Conservation (phyloP, 2,797 vertebrate species). For the Catharus ustulatus region DNA sequence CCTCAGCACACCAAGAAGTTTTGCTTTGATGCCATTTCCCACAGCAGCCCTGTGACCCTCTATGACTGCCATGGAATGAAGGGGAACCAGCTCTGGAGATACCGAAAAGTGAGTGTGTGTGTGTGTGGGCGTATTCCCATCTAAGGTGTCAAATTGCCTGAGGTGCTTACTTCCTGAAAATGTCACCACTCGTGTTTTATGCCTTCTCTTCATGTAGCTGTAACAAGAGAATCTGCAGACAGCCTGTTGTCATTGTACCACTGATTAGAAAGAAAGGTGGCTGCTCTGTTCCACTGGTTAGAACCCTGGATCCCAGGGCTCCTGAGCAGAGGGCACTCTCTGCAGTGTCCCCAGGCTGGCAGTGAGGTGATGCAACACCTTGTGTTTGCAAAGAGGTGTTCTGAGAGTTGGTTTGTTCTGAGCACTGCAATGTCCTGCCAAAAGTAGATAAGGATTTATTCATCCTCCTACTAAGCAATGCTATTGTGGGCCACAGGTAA, state of each 20-base stretch:
- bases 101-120: constrained; percentile 85
- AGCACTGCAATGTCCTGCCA: background rate
- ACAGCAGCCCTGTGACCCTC: constrained; percentile 91
- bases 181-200: background rate
- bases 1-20: constrained; percentile 94
- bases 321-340: background rate
- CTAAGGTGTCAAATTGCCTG: background rate
- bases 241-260: background rate
- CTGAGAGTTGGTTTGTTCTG: background rate
- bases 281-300: background rate
- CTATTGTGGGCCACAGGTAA: background rate
- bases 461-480: background rate
- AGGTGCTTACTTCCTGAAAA: background rate
- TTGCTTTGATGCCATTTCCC: constrained; percentile 92
- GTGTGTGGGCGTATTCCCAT: background rate
- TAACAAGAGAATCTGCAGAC: background rate
- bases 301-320: background rate
- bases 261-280: background rate
- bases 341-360: background rate
- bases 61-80: constrained; percentile 97
- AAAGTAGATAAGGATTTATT: constrained; percentile 5
- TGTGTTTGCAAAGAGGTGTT: background rate
- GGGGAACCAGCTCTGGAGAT: constrained; percentile 96
- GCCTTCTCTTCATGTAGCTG: background rate
- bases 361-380: background rate